Evolutionary conservation across 2,888 invertebrate genomes (phyloP).

Genomic region (Tetrapedia diversipes): DNA sequence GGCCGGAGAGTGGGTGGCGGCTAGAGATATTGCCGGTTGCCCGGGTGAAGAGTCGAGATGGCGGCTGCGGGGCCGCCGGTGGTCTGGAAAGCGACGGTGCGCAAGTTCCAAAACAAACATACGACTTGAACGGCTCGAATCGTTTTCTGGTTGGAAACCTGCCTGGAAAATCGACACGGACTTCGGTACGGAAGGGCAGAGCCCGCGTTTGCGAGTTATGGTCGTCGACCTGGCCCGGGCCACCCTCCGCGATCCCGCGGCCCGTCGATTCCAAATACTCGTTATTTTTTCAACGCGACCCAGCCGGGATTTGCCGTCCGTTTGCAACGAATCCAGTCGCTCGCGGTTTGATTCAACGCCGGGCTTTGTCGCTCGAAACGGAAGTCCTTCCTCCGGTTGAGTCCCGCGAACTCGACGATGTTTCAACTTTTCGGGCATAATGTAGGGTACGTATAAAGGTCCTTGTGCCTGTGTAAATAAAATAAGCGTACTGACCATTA

Average conservation of each 20-base stretch:
- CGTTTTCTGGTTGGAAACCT: slow-evolving; percentile 66
- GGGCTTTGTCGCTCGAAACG: not conserved
- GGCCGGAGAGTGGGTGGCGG: slow-evolving; percentile 44
- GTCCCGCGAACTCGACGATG: too few species aligned
- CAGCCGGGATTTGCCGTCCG: not conserved
- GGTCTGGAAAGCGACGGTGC: slow-evolving; percentile 55
- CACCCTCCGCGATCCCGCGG: slow-evolving; percentile 32
- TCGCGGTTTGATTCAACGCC: not conserved
- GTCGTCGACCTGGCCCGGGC: slow-evolving; percentile 36
- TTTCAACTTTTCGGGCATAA: too few species aligned
- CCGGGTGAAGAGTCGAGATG: slow-evolving; percentile 57
- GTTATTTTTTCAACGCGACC: slow-evolving; percentile 46
- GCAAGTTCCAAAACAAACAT: slow-evolving; percentile 70
- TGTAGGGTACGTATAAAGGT: too few species aligned
- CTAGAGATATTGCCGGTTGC: slow-evolving; percentile 54
- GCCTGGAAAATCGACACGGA: slow-evolving; percentile 59
- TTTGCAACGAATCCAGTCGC: slow-evolving; percentile 3
- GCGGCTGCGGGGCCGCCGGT: slow-evolving; percentile 39
- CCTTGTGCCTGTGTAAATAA: too few species aligned
- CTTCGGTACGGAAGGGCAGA: slow-evolving; percentile 33
- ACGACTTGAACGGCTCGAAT: slow-evolving; percentile 66
- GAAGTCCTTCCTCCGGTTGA: too few species aligned
- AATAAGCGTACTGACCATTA: too few species aligned
- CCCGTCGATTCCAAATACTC: slow-evolving; percentile 38
- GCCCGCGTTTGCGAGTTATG: slow-evolving; percentile 55